Conservation (phyloP, 2,797 vertebrate species). For the Remorina albescens region DNA sequence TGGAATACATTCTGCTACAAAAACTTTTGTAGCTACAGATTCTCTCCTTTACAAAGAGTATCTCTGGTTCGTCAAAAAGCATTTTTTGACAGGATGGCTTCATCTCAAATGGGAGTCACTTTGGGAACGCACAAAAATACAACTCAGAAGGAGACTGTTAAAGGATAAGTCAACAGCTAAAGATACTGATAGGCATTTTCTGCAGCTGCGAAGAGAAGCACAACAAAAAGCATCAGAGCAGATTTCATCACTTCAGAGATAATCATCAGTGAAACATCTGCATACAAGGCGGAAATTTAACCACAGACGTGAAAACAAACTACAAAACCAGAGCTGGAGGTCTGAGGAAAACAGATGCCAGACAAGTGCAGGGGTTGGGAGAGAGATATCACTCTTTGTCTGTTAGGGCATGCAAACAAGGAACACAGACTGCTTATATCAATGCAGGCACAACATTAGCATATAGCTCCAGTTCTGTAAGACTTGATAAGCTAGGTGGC, state of each 20-base stretch:
- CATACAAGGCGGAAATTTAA: constrained; percentile 31
- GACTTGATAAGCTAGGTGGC: constrained; percentile 65
- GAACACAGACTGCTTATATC: constrained; percentile 69
- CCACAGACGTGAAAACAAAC: constrained; percentile 30
- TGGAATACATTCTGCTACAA: constrained; percentile 40
- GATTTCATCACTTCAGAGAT: constrained; percentile 31
- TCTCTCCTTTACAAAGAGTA: constrained; percentile 1
- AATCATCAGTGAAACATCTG: constrained; percentile 54
- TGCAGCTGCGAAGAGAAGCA: constrained; percentile 5
- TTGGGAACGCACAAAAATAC: constrained; percentile 7
- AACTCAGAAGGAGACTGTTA: background rate
- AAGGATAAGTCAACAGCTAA: constrained; percentile 9
- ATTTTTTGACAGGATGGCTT: constrained; percentile 30
- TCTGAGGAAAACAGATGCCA: constrained; percentile 67
- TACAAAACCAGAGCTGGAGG: constrained; percentile 44
- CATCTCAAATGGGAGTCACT: constrained; percentile 17
- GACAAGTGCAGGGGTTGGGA: constrained; percentile 46
- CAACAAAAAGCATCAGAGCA: background rate
- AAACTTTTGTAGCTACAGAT: constrained; percentile 1
- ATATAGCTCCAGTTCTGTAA: constrained; percentile 59
- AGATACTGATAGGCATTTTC: background rate
- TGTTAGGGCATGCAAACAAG: constrained; percentile 66
- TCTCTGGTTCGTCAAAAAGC: constrained; percentile 6
- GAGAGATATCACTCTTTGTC: constrained; percentile 64
- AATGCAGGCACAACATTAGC: constrained; percentile 68